Evolutionary conservation across 2,888 invertebrate genomes (phyloP), one percentile per base, ranked within the genome.

Genomic region (Orchesella flavescens): DNA sequence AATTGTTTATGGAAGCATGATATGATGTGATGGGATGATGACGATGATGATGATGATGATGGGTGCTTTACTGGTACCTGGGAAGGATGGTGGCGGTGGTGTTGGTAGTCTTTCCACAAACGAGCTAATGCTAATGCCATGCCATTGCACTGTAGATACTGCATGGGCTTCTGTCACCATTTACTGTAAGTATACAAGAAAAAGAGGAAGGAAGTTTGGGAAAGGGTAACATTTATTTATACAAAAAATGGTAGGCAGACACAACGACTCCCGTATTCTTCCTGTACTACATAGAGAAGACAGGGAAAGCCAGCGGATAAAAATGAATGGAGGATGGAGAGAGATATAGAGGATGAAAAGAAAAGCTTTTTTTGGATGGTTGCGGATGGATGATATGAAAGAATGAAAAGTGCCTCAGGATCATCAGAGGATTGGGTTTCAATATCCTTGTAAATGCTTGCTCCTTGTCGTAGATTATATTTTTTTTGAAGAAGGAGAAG

Each of bases 381-480:
- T 81, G 73, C 68, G 66, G 80, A 81, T 74, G 73, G 74, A 81
- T 81, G 74, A 74, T 81, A 81, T 81, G 68, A 74, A 81, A 81
- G 80, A 81, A 81, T 74, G 80, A 81, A 81, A 81, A 81, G 73
- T 74, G 80, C 80, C 80, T 81, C 68, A 81, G 80, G 80, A 74
- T 81, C 74, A 81, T 81, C 80, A 66, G 68, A 71, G 73, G 80
- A 80, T 81, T 68, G 74, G 80, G 73, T 81, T 81, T 81, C 80
- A 81, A 81, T 81, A 81, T 81, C 68, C 80, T 74, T 53, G n/a
- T 74, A 65, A 72, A 72, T 65, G 46, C 66, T 73, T 1, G n/a
- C 2, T 12, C 2, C 12, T 72, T 73, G 44, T 66, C 46, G 59
- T 73, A 65, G 80, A 73, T 81, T 57, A 81, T 61, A 68, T 66